Evolutionary conservation across 2,797 vertebrate genomes (phyloP).

Genomic region (Pachyuromys duprasi): DNA sequence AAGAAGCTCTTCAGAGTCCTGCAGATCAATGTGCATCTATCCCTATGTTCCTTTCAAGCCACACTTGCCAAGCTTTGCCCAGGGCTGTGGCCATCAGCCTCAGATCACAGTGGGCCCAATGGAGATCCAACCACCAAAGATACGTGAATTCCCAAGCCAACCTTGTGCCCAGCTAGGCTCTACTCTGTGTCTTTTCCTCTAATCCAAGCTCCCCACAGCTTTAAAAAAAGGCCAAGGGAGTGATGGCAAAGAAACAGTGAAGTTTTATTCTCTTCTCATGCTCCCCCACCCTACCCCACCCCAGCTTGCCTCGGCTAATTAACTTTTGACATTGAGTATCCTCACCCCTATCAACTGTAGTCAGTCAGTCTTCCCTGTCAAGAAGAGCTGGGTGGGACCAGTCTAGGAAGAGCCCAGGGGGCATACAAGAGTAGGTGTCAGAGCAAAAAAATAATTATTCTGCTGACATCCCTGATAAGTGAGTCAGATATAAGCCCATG

Average conservation of each 20-base stretch:
- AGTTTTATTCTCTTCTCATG: no score
- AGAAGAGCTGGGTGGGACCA: neutral
- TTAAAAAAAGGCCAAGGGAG: neutral
- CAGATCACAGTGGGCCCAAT: fast-evolving
- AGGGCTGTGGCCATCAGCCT: neutral
- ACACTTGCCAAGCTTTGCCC: no score
- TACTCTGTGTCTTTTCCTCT: neutral
- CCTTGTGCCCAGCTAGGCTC: fast-evolving
- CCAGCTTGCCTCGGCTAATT: neutral
- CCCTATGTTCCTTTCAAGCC: fast-evolving
- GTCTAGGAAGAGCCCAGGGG: neutral
- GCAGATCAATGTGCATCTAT: fast-evolving
- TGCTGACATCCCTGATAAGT: neutral
- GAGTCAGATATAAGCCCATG: neutral
- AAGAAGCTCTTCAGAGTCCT: neutral
- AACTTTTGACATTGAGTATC: neutral
- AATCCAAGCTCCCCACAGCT: fast-evolving
- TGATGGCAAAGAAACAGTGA: neutral
- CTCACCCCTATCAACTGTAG: fast-evolving
- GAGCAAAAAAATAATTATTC: neutral
- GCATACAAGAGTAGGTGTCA: neutral
- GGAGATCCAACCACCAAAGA: no score
- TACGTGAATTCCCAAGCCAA: fast-evolving
- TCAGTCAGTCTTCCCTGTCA: neutral
- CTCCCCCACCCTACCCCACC: neutral